Evolutionary conservation across 2,797 vertebrate genomes (phyloP).

Genomic region (Pseudomugil gertrudae): DNA sequence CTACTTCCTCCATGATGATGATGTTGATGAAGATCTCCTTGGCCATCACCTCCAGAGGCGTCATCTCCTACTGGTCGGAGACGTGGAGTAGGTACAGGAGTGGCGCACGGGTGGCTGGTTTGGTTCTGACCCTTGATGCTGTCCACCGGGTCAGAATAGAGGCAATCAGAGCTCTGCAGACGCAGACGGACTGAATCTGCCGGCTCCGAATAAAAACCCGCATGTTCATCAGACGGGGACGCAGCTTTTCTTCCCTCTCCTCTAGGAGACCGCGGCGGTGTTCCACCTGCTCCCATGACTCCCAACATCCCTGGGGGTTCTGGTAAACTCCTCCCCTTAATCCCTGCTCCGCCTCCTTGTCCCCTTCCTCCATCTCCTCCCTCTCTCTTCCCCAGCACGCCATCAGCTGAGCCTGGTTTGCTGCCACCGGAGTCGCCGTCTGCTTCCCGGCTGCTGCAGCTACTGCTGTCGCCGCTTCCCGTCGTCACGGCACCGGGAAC

Average conservation of each 20-base stretch:
- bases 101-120: slow-evolving; percentile 26
- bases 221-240: slow-evolving; percentile 57
- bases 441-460: slow-evolving; percentile 74
- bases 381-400: slow-evolving; percentile 76
- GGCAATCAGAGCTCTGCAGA: slow-evolving; percentile 71
- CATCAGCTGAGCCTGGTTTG: slow-evolving; percentile 79
- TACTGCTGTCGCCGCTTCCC: slow-evolving; percentile 57
- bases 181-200: slow-evolving; percentile 86
- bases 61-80: slow-evolving; percentile 73
- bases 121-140: slow-evolving; percentile 76
- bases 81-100: slow-evolving; percentile 65
- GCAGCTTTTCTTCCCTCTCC: slow-evolving; percentile 43
- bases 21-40: slow-evolving; percentile 39
- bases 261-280: slow-evolving; percentile 66
- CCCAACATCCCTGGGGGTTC: slow-evolving; percentile 73
- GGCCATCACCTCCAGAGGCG: slow-evolving; percentile 12
- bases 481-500: slow-evolving; percentile 8
- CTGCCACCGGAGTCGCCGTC: slow-evolving; percentile 82
- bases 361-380: slow-evolving; percentile 67
- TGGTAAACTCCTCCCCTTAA: slow-evolving; percentile 83
- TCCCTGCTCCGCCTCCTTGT: slow-evolving; percentile 53
- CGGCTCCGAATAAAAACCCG: slow-evolving; percentile 90
- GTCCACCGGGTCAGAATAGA: slow-evolving; percentile 94
- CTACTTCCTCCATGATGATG: slow-evolving; percentile 31
- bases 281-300: slow-evolving; percentile 49